Conservation (phyloP, 2,888 invertebrate species). For the Chaetoderma sp. region DNA sequence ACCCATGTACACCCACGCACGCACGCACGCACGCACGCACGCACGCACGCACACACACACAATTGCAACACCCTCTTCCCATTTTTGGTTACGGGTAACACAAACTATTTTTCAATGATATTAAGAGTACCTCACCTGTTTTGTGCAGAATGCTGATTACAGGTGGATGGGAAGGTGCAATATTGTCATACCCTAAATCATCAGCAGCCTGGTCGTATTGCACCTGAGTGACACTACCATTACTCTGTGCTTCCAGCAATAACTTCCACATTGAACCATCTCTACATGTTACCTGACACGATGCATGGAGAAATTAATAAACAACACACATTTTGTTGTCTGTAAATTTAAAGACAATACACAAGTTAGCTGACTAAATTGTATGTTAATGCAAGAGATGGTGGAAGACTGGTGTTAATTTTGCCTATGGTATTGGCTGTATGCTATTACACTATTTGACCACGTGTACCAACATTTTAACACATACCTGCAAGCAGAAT, state of each 20-base stretch:
- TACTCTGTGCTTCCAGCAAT: constrained; percentile 80
- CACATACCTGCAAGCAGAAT: too few relatives aligned
- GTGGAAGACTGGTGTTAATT: too few relatives aligned
- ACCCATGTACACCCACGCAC: too few relatives aligned
- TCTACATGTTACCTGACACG: constrained; percentile 79
- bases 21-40: too few relatives aligned
- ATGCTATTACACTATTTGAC: too few relatives aligned
- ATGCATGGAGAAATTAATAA: background rate
- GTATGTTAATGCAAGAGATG: too few relatives aligned
- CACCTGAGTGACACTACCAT: constrained; percentile 22
- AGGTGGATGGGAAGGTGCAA: constrained; percentile 45
- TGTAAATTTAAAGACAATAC: too few relatives aligned
- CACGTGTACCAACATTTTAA: too few relatives aligned
- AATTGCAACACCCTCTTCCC: too few relatives aligned
- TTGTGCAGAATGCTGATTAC: constrained; percentile 41
- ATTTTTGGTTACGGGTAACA: background rate
- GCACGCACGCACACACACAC: too few relatives aligned
- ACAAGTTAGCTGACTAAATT: too few relatives aligned
- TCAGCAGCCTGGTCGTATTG: constrained; percentile 43
- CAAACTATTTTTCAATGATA: background rate
- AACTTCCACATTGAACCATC: constrained; percentile 85
- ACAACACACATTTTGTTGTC: background rate
- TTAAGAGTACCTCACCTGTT: constrained; percentile 37
- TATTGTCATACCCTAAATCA: constrained; percentile 48
- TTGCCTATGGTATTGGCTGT: too few relatives aligned